These are phyloP conservation scores for Calycopis cecrops DNA, from an alignment of 1,140 invertebrate genomes.

Conservation along the genomic window DNA sequence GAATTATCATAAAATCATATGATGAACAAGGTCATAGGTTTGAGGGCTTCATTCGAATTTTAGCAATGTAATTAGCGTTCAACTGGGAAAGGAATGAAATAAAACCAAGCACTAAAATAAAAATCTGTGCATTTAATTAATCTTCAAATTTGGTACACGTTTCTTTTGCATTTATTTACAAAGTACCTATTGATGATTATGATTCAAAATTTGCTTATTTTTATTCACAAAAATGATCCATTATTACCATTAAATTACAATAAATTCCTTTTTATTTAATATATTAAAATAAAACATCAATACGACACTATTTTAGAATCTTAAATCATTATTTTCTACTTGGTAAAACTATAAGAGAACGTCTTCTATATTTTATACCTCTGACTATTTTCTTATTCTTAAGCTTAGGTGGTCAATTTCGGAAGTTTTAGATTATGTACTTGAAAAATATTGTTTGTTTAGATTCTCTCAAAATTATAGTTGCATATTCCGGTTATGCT, in stretches of 20 bases:
- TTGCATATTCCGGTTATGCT: too few species aligned
- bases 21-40: not conserved
- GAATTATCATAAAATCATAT: too few species aligned
- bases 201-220: too few species aligned
- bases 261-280: too few species aligned
- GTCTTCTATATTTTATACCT: too few species aligned
- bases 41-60: not conserved
- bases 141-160: conserved; percentile 47
- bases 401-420: too few species aligned
- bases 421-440: too few species aligned
- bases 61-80: not conserved
- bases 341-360: not conserved
- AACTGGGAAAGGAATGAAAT: not conserved
- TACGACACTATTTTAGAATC: not conserved
- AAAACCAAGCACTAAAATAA: conserved; percentile 28
- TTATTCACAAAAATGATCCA: too few species aligned
- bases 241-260: too few species aligned
- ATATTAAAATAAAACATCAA: not conserved
- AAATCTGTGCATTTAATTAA: conserved; percentile 55
- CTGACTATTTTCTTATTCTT: too few species aligned
- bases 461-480: too few species aligned
- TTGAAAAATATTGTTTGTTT: too few species aligned
- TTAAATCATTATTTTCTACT: not conserved
- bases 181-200: conserved; percentile 17
- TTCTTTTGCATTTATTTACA: conserved; percentile 57